Conservation (phyloP, 2,888 invertebrate species). For the Campopleginae sp. region DNA sequence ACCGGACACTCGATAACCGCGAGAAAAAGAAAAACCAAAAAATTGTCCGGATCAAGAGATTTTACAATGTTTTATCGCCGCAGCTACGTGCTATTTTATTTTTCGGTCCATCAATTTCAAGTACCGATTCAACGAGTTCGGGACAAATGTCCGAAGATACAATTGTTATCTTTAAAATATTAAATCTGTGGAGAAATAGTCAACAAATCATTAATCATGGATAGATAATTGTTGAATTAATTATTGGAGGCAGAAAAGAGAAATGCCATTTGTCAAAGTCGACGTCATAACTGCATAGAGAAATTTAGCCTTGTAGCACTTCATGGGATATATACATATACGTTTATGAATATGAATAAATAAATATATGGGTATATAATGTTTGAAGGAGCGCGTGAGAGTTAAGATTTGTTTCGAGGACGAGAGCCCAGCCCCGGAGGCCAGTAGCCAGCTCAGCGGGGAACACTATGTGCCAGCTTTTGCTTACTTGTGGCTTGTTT, state of each 20-base stretch:
- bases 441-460: constrained; percentile 58
- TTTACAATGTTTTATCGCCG: background rate
- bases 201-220: constrained; percentile 4
- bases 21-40: constrained; percentile 6
- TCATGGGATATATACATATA: constrained; percentile 6
- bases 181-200: background rate
- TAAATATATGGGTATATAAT: background rate
- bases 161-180: background rate
- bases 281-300: constrained; percentile 10
- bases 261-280: constrained; percentile 41
- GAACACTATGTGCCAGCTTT: constrained; percentile 36
- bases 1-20: constrained; percentile 31
- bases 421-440: constrained; percentile 65
- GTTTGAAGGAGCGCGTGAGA: constrained; percentile 64
- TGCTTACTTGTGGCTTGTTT: constrained; percentile 52
- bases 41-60: background rate
- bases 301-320: constrained; percentile 22
- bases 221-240: constrained; percentile 1
- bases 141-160: background rate
- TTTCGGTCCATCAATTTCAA: background rate
- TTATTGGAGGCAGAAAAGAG: constrained; percentile 13
- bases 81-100: background rate
- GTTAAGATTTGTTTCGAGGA: constrained; percentile 63
- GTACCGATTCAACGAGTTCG: background rate
- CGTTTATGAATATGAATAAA: constrained; percentile 15